Evolutionary conservation across 2,113 vertebrate species (phyloP), one percentile per base, ranked within the genome.

Genomic region (Elaphurus davidianus): DNA sequence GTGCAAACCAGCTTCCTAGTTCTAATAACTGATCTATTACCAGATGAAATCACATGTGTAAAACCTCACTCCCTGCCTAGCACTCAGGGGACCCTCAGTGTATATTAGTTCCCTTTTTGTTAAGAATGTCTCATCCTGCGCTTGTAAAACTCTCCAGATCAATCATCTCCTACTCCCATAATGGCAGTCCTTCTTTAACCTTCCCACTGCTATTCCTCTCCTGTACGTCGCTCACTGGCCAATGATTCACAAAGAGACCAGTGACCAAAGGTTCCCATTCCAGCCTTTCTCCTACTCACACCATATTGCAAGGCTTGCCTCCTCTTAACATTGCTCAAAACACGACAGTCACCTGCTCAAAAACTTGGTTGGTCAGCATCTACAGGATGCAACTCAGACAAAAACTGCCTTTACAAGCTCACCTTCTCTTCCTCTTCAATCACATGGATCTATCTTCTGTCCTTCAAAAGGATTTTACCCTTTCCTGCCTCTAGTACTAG

Each of bases 241-340:
- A 90, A 2, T 19, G 43, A 17, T 89, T 64, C 36, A 59, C 47
- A 94, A 45, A 60, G 13, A 59, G 45, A 74, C 2, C 27, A 55
- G 8, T 0, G 6, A 21, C 16, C 23, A 33, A 50, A 50, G 6
- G 16, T 43, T 82, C 54, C 85, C 43, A 30, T 64, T 71, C 5
- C 5, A 85, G 1, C 11, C 10, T 87, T 28, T 76, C 40, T 10
- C 16, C 30, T 9, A 55, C 27, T 59, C 36, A 55, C 4, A 8
- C 4, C 59, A 81, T 16, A 23, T 27, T 47, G 16, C 15, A 82
- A 95, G 36, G 62, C 4, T 23, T 87, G 28, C 6, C 11, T 54
- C 47, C 79, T 91, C 19, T 90, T 82, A 59, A n/a, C 47, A 59
- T 60, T 57, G 14, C 50, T 91, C 64, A 83, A 89, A 91, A 36